Evolutionary conservation across 2,797 vertebrate genomes (phyloP).

Genomic region (Coracias cyanogaster): DNA sequence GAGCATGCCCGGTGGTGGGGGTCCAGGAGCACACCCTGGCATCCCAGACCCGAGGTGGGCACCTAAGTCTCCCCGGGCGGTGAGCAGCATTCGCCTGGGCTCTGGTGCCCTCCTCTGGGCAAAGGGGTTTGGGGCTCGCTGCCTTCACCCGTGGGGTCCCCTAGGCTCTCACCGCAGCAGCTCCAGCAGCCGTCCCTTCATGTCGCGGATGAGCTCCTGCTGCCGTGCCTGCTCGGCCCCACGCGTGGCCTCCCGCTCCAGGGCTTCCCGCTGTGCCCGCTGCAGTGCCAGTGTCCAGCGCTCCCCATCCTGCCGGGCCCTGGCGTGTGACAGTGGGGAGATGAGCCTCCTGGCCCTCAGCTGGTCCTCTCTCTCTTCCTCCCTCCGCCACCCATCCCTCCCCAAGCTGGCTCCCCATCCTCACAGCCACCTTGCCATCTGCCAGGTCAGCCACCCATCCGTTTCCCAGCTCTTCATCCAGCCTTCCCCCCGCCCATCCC

Average conservation of each 20-base stretch:
- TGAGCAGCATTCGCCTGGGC: neutral
- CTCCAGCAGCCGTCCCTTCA: constrained; percentile 63
- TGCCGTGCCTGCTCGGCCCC: constrained; percentile 47
- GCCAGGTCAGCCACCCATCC: neutral
- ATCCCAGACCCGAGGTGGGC: neutral
- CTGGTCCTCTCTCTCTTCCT: neutral
- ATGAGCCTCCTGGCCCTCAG: neutral
- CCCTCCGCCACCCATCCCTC: neutral
- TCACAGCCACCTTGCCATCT: neutral
- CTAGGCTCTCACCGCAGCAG: constrained; percentile 39
- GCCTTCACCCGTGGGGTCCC: accelerated
- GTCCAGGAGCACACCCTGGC: neutral
- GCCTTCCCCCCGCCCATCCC: neutral
- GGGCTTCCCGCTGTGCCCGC: constrained; percentile 32
- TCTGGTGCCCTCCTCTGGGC: constrained; percentile 58
- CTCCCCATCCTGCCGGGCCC: constrained; percentile 33
- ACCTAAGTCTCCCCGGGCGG: neutral
- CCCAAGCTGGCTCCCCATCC: neutral
- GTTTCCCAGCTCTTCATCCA: neutral
- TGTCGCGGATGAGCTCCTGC: constrained; percentile 64
- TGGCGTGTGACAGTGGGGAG: neutral
- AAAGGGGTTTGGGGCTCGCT: neutral
- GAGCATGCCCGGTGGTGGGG: accelerated
- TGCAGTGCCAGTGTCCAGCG: constrained; percentile 54
- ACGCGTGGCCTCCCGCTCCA: constrained; percentile 51